Evolutionary conservation across 2,797 vertebrate species (phyloP).

Genomic region (Lycodopsis pacificus): DNA sequence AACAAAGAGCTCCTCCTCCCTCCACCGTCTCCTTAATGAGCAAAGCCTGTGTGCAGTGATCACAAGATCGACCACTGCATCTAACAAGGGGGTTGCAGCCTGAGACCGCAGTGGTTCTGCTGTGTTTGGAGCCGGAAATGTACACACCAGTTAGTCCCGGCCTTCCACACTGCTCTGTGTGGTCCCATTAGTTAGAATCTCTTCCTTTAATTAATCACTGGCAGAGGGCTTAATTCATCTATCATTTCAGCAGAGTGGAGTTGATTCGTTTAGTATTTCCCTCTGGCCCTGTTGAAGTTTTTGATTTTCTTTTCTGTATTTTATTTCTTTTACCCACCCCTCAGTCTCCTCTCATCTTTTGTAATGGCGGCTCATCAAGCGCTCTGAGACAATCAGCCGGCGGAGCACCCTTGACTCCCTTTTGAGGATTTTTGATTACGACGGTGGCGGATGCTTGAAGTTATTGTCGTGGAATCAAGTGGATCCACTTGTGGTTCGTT

Average conservation of each 20-base stretch:
- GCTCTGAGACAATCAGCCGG: slow-evolving; percentile 70
- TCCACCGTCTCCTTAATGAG: slow-evolving; percentile 50
- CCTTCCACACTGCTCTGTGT: slow-evolving; percentile 48
- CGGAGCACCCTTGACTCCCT: slow-evolving; percentile 71
- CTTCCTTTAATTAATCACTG: slow-evolving; percentile 81
- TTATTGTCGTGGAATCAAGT: slow-evolving; percentile 70
- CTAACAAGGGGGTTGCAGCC: slow-evolving; percentile 54
- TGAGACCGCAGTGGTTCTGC: slow-evolving; percentile 36
- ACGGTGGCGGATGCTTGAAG: slow-evolving; percentile 47
- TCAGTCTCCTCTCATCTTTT: slow-evolving; percentile 51
- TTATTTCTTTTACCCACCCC: background rate
- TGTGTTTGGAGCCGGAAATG: slow-evolving; percentile 36
- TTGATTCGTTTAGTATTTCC: slow-evolving; percentile 78
- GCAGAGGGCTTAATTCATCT: slow-evolving; percentile 79
- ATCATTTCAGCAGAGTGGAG: slow-evolving; percentile 78
- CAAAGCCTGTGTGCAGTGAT: slow-evolving; percentile 37
- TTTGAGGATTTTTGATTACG: slow-evolving; percentile 64
- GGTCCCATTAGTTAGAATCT: slow-evolving; percentile 77
- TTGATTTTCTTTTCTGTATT: slow-evolving; percentile 60
- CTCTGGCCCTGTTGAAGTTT: slow-evolving; percentile 76
- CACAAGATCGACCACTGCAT: slow-evolving; percentile 54
- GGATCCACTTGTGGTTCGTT: slow-evolving; percentile 56
- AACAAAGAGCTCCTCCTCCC: slow-evolving; percentile 18
- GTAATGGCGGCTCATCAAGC: slow-evolving; percentile 77
- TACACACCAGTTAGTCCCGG: slow-evolving; percentile 37